Evolutionary conservation across 2,888 invertebrate species (phyloP).

Genomic region (Leucozona laternaria): DNA sequence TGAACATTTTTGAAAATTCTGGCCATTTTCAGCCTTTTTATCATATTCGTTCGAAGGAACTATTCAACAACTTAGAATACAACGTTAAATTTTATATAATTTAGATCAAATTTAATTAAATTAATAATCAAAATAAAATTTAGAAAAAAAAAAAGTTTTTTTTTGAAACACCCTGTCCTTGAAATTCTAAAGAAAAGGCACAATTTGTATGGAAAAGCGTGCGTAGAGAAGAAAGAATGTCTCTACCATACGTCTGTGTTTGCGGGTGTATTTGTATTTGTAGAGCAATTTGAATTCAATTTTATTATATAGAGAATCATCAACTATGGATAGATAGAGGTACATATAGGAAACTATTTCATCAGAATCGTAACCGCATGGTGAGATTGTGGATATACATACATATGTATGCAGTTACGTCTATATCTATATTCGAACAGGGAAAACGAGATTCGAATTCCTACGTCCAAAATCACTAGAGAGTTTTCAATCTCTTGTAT

Average conservation of each 20-base stretch:
- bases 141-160: background rate
- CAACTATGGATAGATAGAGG: background rate
- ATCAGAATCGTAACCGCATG: constrained; percentile 65
- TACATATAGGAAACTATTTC: constrained; percentile 15
- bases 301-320: constrained; percentile 56
- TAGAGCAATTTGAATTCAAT: constrained; percentile 65
- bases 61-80: too few relatives aligned
- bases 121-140: too few relatives aligned
- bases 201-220: constrained; percentile 6
- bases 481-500: constrained; percentile 73
- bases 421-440: background rate
- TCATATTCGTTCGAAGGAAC: too few relatives aligned
- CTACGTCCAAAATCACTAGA: constrained; percentile 65
- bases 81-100: too few relatives aligned
- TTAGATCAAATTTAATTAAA: too few relatives aligned
- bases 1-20: too few relatives aligned
- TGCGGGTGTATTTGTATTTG: constrained; percentile 18
- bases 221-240: constrained; percentile 1
- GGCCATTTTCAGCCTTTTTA: too few relatives aligned
- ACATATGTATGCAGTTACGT: background rate
- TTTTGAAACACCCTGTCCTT: background rate
- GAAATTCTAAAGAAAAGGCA: background rate
- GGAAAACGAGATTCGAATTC: constrained; percentile 15
- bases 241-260: background rate
- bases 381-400: constrained; percentile 39